Evolutionary conservation across 2,797 vertebrate genomes (phyloP), one percentile per base, ranked within the genome.

Genomic region (Hoplostethus mediterraneus): DNA sequence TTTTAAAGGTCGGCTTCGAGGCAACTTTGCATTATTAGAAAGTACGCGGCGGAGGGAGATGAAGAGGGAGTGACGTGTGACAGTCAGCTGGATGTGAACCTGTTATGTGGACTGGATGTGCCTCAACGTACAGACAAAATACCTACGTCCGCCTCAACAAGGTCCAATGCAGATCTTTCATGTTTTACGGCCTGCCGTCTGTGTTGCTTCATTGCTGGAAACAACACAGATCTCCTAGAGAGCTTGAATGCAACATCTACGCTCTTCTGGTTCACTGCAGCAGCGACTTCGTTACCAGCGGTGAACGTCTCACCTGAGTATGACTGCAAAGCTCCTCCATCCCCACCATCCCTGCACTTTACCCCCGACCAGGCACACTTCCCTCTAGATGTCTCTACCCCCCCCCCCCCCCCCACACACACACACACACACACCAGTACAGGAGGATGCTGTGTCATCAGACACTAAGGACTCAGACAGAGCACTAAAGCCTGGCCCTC

Each of bases 361-460:
- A 59, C 65, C 80, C 80, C 72, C 80, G 88, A 81, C 71, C 86
- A 75, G 77, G 76, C 80, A 82, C 78, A 84, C 55, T 86, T 53
- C 60, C 16, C 51, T 52, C 42, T 44, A 53, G 61, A 40, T 52
- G 21, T 58, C n/a, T 40, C 38, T 58, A 17, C 47, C 69, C 67
- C 51, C 64, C 66, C 36, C 52, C 65, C 38, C 17, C 3, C 1
- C 65, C 44, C 64, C 60, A 49, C 53, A 17, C 61, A 77, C 64
- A 74, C 64, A 62, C 82, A 75, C 82, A n/a, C n/a, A n/a, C n/a
- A n/a, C n/a, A 21, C 80, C 85, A 80, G 84, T 61, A 63, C 82
- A 80, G 79, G 65, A 90, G 87, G 86, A 89, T 93, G 93, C 92
- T 94, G 93, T 93, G 93, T 94, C 93, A 94, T 94, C 93, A 94